Conservation (phyloP, 2,888 invertebrate genomes). For the Chironomus tentans region DNA sequence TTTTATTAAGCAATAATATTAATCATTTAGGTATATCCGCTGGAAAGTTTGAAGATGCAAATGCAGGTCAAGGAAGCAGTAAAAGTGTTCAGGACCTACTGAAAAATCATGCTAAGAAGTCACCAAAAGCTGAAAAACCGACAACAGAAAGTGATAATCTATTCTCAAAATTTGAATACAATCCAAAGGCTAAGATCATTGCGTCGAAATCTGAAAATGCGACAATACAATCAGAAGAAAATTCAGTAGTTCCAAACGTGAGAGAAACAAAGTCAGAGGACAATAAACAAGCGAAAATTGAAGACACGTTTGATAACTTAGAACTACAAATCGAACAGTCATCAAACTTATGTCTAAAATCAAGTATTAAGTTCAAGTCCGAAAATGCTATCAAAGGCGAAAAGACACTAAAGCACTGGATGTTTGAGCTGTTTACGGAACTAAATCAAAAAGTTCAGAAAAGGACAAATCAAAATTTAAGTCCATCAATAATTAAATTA, state of each 20-base stretch:
- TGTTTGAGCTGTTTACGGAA: neutral
- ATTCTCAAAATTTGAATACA: too few species aligned
- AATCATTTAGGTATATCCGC: conserved; percentile 68
- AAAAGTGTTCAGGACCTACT: conserved; percentile 53
- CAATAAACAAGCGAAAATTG: neutral
- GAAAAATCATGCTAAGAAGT: conserved; percentile 34
- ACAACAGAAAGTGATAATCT: neutral
- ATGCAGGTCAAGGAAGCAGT: conserved; percentile 39
- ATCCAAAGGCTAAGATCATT: too few species aligned
- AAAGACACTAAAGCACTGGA: neutral
- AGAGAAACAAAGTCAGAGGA: too few species aligned
- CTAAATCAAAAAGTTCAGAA: neutral
- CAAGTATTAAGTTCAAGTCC: too few species aligned
- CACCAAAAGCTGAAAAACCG: conserved; percentile 26
- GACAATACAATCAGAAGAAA: too few species aligned
- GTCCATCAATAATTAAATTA: neutral
- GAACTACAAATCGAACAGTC: too few species aligned
- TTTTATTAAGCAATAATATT: conserved; percentile 46
- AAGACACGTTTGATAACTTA: neutral
- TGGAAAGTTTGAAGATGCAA: conserved; percentile 62
- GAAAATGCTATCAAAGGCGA: neutral
- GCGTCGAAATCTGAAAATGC: too few species aligned
- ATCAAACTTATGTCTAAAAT: too few species aligned
- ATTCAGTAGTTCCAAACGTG: too few species aligned
- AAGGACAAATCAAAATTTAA: neutral